phyloP scores from a whole-genome alignment of 2,797 vertebrate genomes.

The Tapirus indicus region DNA sequence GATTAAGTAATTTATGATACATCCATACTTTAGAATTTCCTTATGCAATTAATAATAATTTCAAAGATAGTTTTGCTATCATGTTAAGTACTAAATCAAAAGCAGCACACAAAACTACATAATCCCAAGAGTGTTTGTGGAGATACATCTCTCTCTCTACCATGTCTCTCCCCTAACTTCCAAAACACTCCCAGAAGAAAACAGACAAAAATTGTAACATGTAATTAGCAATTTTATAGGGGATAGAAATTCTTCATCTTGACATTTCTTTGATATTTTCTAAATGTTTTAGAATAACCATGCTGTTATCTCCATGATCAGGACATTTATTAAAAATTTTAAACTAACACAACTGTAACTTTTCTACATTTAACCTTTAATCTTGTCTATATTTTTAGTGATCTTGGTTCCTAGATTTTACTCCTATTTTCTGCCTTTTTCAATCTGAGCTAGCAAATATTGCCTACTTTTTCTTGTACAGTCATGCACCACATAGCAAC shows the following conservation, averaged over 20 bases:
- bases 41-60: conserved; percentile 2
- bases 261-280: conserved; percentile 6
- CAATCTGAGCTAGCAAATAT: not conserved
- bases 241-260: not conserved
- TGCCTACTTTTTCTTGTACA: not conserved
- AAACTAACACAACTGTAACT: not conserved
- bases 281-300: conserved; percentile 30
- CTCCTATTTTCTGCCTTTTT: not conserved
- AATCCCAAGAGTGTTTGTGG: not conserved
- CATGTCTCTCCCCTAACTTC: not conserved
- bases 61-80: not conserved
- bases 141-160: not conserved
- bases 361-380: not conserved
- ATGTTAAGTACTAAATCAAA: not conserved
- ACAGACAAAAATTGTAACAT: not conserved
- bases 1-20: not conserved
- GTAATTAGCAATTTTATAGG: not conserved
- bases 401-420: not conserved
- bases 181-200: not conserved
- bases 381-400: not conserved
- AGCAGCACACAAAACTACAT: not conserved
- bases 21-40: not conserved
- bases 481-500: too few species aligned
- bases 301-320: not conserved
- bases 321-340: not conserved